Conservation (phyloP, 2,113 vertebrate species). For the Oxyruncus cristatus region DNA sequence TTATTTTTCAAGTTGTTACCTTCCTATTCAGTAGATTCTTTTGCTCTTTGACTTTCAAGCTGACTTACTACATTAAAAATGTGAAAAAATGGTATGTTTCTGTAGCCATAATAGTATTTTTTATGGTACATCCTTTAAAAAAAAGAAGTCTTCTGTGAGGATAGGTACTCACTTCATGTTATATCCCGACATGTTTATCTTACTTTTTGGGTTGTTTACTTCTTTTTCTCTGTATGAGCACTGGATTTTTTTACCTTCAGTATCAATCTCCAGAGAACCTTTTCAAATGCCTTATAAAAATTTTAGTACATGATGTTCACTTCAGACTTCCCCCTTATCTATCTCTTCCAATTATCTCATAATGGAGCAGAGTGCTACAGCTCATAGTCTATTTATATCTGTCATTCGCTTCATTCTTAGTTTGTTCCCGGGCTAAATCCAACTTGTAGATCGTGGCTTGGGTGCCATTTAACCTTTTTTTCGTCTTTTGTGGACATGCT, state of each 20-base stretch:
- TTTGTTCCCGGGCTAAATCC: slow-evolving; percentile 21
- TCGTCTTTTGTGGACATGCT: neutral
- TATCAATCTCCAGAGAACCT: slow-evolving; percentile 29
- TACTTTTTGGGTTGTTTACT: slow-evolving; percentile 39
- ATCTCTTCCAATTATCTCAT: slow-evolving; percentile 52
- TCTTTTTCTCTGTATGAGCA: neutral
- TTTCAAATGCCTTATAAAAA: slow-evolving; percentile 25
- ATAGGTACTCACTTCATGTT: neutral
- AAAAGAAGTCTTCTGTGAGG: neutral
- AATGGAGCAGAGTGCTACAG: slow-evolving; percentile 47
- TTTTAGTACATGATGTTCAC: slow-evolving; percentile 57
- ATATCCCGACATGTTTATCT: neutral
- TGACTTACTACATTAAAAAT: neutral
- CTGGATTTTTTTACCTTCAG: slow-evolving; percentile 16
- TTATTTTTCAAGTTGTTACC: neutral
- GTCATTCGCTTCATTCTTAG: slow-evolving; percentile 46
- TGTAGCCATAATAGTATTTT: neutral
- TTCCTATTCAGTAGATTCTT: neutral
- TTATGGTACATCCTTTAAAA: neutral
- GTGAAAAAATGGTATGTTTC: neutral
- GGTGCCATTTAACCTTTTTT: neutral
- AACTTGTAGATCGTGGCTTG: neutral
- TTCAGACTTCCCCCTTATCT: slow-evolving; percentile 52
- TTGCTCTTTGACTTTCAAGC: neutral
- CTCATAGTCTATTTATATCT: slow-evolving; percentile 58